Base-by-base conservation (phyloP, 1,140 invertebrate genomes). In the Leptinotarsa texana region DNA sequence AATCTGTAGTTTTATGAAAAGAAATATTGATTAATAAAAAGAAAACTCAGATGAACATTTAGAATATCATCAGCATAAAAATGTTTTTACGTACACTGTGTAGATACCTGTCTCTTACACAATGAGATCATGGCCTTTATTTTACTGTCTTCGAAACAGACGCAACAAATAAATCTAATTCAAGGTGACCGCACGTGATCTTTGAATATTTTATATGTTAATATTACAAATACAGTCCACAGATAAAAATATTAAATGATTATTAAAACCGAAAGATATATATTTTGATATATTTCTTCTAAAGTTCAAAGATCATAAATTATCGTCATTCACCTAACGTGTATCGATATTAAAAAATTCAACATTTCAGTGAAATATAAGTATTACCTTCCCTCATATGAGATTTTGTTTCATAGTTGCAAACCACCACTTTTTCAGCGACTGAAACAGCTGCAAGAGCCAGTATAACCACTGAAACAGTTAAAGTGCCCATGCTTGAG, bases 381-480 rank as follows among this genome's bases (percentile, higher is more conserved):
- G 8, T 42, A 42, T 42, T 86, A 92, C 91, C 91, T 87, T 92
- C 89, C 78, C 91, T 88, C 75, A 88, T 86, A 83, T 89, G 89
- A 75, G 90, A 90, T 82, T 86, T 89, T 83, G 90, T 90, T 81
- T 92, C 89, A 79, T 92, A 93, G 82, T 92, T 92, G 82, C 92
- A 93, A 76, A 92, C 86, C 84, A 90, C 87, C 83, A 90, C 90
- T 72, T 83, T 83, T 73, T 73, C 71, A 24, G 77, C 77, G 21
- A 71, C 70, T 18, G 72, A 61, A 51, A 47, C 49, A 18, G 75
- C 61, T 27, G 66, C 70, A 47, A 66, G 33, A 24, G 61, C 65
- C 4, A 76, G 69, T 72, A 76, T 61, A 51, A 70, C 18, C 57
- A 74, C 65, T 17, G 66, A 33, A 51, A 69, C n/a, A 22, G 11